Base-by-base conservation (phyloP, 1,140 invertebrate genomes). In the Drosophila sechellia region DNA sequence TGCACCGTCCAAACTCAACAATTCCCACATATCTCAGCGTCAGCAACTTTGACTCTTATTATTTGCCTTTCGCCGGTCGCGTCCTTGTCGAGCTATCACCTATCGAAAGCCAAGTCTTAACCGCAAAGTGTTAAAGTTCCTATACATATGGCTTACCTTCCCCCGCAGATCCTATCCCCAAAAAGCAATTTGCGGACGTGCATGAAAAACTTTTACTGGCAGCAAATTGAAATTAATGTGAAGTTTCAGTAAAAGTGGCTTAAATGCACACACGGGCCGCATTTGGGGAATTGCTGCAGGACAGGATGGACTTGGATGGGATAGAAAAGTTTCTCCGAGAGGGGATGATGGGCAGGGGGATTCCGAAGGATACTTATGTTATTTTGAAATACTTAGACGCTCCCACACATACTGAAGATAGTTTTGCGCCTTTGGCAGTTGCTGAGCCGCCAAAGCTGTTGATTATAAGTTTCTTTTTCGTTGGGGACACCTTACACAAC, bases 201-300 rank as follows among this genome's bases (percentile, higher is more conserved):
- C 80, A 90, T 81, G 84, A 55, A 89, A 87, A 90, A 90, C 73
- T 90, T 90, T 90, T 90, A 81, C 89, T 86, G 80, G 63, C 78
- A 89, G 83, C 85, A 90, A 90, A 90, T 90, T 90, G 87, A 90
- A 90, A 90, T 90, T 90, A 90, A 90, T 90, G 87, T 89, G 87
- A 90, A 90, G 80, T 90, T 90, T 75, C 77, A 90, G 77, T 75
- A 89, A 90, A 90, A 90, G 87, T 90, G 87, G 87, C 87, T 90
- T 90, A 90, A 90, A 87, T 89, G 89, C 89, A 87, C 87, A 90
- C 87, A 90, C 89, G 87, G 87, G 87, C 83, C 89, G 84, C 84
- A 90, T 90, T 90, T 91, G 75, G 83, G 89, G 83, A 90, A 90
- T 90, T 90, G 87, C 83, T 69, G 61, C 66, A 55, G 66, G 40